A percentile compares a stretch with the other conserved stretches of the same genome.
Conservation (phyloP, 1,140 invertebrate species). For the Panagrolaimus sp. region DNA sequence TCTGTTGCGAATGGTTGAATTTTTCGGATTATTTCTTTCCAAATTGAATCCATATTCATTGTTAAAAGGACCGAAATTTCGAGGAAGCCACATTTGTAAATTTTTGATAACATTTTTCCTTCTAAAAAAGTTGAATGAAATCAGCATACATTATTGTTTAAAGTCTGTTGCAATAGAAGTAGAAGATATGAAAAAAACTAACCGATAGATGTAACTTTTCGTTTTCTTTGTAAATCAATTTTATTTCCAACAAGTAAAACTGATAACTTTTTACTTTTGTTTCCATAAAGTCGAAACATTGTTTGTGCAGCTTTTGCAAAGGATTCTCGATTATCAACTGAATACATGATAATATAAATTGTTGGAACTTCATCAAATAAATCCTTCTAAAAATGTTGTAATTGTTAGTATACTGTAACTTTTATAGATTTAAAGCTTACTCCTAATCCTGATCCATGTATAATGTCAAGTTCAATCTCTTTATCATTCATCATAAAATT, state of each 20-base stretch:
- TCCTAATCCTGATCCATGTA: constrained; percentile 33
- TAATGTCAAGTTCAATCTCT: constrained; percentile 44
- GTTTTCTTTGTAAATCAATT: constrained; percentile 45
- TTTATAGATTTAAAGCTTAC: too few species aligned
- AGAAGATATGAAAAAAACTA: too few species aligned
- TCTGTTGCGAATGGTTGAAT: constrained; percentile 34
- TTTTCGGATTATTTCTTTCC: constrained; percentile 43
- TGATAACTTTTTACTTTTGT: constrained; percentile 22
- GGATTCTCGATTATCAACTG: constrained; percentile 45
- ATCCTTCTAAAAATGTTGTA: constrained; percentile 18
- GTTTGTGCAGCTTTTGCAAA: constrained; percentile 43
- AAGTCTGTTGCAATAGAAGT: too few species aligned
- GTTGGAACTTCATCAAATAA: constrained; percentile 28
- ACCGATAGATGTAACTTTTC: constrained; percentile 40
- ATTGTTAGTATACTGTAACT: too few species aligned
- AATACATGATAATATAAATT: constrained; percentile 43
- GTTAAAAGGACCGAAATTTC: constrained; percentile 43
- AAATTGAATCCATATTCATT: constrained; percentile 43
- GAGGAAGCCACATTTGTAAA: constrained; percentile 47
- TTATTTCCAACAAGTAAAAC: constrained; percentile 47
- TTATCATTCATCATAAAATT: constrained; percentile 43
- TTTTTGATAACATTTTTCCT: constrained; percentile 52
- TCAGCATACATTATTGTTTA: too few species aligned
- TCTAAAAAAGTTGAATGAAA: constrained; percentile 29
- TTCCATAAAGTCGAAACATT: constrained; percentile 44